Percentiles rank a stretch among this genome's conserved stretches.
These are phyloP conservation scores for Petrocephalus schoutedeni DNA, from an alignment of 2,797 vertebrate species.

Conservation along the genomic window DNA sequence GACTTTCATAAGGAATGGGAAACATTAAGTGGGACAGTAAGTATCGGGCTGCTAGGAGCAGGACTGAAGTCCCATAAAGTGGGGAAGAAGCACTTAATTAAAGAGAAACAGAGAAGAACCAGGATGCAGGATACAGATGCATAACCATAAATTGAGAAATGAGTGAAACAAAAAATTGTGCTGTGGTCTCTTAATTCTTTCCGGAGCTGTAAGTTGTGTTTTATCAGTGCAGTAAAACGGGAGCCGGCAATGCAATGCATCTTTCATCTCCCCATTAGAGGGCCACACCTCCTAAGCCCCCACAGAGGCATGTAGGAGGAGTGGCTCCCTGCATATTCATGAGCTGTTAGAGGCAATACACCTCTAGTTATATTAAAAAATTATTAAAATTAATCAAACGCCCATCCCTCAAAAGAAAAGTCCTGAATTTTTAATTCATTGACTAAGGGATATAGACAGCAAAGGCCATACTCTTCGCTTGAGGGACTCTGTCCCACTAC, in stretches of 20 bases:
- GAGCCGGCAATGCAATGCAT: neutral
- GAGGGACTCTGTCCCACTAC: neutral
- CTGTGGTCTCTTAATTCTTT: too few species aligned
- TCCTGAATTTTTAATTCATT: neutral
- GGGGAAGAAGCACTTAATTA: too few species aligned
- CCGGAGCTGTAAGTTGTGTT: neutral
- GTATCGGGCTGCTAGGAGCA: too few species aligned
- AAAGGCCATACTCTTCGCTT: neutral
- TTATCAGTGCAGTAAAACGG: neutral
- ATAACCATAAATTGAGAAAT: too few species aligned
- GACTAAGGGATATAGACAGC: neutral
- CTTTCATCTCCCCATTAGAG: neutral
- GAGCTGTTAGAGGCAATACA: neutral
- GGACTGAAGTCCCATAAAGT: too few species aligned
- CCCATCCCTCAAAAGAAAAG: neutral
- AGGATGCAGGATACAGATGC: too few species aligned
- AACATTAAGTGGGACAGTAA: too few species aligned
- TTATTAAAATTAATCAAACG: neutral
- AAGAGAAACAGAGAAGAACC: too few species aligned
- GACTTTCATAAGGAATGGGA: too few species aligned
- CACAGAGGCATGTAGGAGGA: neutral
- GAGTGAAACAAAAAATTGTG: too few species aligned
- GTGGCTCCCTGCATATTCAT: neutral
- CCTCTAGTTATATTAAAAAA: neutral
- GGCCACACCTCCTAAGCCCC: neutral